Base-by-base conservation (phyloP, 2,888 invertebrate genomes). In the Phengaris alcon region DNA sequence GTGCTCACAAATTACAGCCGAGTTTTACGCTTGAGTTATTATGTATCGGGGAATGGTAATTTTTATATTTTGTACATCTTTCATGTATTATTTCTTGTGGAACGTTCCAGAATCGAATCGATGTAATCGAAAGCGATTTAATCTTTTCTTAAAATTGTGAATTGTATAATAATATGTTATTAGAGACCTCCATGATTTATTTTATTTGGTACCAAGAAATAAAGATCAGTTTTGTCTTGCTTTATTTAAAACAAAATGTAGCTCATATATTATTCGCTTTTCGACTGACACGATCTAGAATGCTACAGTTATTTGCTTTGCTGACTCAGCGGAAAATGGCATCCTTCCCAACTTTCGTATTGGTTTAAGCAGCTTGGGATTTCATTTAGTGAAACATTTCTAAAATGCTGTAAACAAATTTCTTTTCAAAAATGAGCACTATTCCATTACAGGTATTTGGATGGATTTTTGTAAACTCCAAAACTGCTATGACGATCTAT, bases 1-100 rank as follows among this genome's bases (percentile, higher is more conserved):
- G 82, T 80, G 79, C 77, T 78, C 77, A 81, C 77, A 77, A 77
- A 80, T 80, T 81, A 75, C 68, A 72, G 73, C 35, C 64, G 70
- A 75, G 69, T 77, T 74, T 70, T 54, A 54, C 72, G 72, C 72
- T 52, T 54, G 72, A 72, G 13, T 72, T 72, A 72, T 54, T 72
- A 72, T 48, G 48, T 72, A 69, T 69, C 48, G n/a, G 70, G 74
- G 73, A 76, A 76, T 76, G 76, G 75, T 75, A 55, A 74, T 59
- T 59, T 59, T 74, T 44, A 15, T 74, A 15, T 57, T 59, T 59
- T 74, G 74, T 75, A 64, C 12, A 48, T 75, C 51, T 72, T 75
- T 72, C 35, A 51, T 44, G 69, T 70, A 51, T 48, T 10, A n/a
- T 69, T 48, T 48, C 51, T 48, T 70, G 51, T 22, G 48, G 48